Percentiles rank a stretch among this genome's conserved stretches.
Evolutionary conservation across 1,140 invertebrate species (phyloP).

Genomic region (Neodiprion fabricii): DNA sequence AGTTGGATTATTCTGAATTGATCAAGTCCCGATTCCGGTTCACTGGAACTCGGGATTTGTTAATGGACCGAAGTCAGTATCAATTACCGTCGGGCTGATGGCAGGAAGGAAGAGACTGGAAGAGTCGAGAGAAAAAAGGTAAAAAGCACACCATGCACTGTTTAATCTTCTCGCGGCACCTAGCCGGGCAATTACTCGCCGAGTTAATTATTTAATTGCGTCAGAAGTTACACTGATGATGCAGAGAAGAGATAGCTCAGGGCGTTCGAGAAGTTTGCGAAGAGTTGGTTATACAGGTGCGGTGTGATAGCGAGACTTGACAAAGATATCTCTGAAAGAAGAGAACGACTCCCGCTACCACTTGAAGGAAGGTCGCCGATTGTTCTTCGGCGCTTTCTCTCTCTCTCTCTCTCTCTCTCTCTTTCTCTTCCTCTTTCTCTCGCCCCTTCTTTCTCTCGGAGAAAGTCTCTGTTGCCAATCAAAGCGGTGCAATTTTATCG

Average conservation of each 20-base stretch:
- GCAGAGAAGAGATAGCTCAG: neutral
- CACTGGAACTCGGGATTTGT: too few species aligned
- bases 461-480: neutral
- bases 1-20: too few species aligned
- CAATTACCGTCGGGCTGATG: neutral
- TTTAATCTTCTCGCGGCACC: neutral
- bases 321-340: too few species aligned
- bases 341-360: neutral
- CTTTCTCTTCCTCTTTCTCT: neutral
- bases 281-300: too few species aligned
- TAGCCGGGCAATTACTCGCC: neutral
- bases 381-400: neutral
- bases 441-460: neutral
- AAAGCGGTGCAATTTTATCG: neutral
- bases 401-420: neutral
- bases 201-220: neutral
- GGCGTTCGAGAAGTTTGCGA: too few species aligned
- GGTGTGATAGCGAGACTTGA: too few species aligned
- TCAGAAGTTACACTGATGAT: neutral
- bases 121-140: neutral
- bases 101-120: neutral
- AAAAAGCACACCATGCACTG: neutral
- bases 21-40: too few species aligned
- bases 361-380: neutral
- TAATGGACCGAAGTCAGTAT: neutral